Base-by-base conservation (phyloP, 2,888 invertebrate genomes). In the Incurvaria masculella region DNA sequence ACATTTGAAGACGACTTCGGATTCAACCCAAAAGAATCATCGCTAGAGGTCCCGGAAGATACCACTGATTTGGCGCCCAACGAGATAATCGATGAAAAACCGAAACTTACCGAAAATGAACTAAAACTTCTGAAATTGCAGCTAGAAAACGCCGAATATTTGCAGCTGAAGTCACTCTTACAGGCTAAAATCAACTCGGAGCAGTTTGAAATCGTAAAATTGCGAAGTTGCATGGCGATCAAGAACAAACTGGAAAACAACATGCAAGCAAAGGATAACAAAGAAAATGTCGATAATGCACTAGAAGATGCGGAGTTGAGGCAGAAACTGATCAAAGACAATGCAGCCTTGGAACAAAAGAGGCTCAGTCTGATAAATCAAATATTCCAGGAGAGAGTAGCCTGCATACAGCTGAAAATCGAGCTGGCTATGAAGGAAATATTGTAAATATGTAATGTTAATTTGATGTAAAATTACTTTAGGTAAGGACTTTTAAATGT, bases 101-200 rank as follows among this genome's bases (percentile, higher is more conserved):
- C 83, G 0, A 78, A 81, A 63, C 60, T 84, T 50, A 79, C 82
- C 0, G 82, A 82, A 42, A 81, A 82, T 49, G 83, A 83, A 58
- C 60, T 80, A 0, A 79, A 78, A 58, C 69, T 86, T 26, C 62
- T 83, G 43, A 66, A 85, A 46, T 61, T 86, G 4, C 84, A 87
- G 61, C 66, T 86, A n/a, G 86, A 86, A 63, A 84, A 85, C 55
- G 81, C 82, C 2, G 84, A 85, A 55, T 75, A 87, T 51, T 64
- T 87, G 21, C 84, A 84, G 53, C 75, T 91, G 58, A 88, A 89
- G 54, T 82, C 84, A 1, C 75, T 85, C 43, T 66, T 91, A 11
- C 84, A 85, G 61, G 81, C 83, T 1, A 84, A 86, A 60, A 88
- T 91, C 47, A 83, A 85, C 59, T 81, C 82, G 0, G 91, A 91